Evolutionary conservation across 1,140 invertebrate genomes (phyloP), one percentile per base, ranked within the genome.

Genomic region (Drosophila orosa): DNA sequence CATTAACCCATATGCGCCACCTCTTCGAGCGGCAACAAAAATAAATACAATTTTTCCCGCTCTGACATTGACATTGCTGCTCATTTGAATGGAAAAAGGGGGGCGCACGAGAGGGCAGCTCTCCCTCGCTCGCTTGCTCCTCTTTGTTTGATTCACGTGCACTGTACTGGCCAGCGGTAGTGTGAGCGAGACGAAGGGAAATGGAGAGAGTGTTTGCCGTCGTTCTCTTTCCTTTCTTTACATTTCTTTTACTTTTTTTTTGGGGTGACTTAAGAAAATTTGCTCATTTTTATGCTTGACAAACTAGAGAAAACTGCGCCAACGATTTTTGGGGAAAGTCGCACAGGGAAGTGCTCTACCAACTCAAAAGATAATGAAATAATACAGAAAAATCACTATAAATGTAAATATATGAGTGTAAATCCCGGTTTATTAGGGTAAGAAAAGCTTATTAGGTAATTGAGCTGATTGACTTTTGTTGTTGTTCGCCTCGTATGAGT

Each of bases 261-360:
- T 58, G 42, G 68, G 67, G 65, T 71, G 52, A 69, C 33, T 71
- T 71, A 58, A 35, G 40, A 69, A 55, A 71, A 57, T 65, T 82
- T 75, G 62, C 80, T 84, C 76, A 83, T 73, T 84, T 85, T 79
- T 66, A 66, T 77, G 82, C 83, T 73, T 87, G 62, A 87, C 75
- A 79, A 79, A 82, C 66, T 82, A 68, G 33, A 55, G 58, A 65
- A 71, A 61, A 31, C 54, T 42, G 29, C 22, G 8, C 1, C 31
- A 12, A 31, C 4, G 0, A 7, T 3, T 31, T 8, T 25, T 15
- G 15, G 25, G n/a, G 29, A 13, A 37, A 45, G 12, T 5, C 52
- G 59, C 73, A 54, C 40, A 8, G 0, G 4, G 2, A 15, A 40
- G 59, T 68, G 9, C 79, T 24, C 80, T 83, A n/a, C 9, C 12